Base-by-base conservation (phyloP, 2,797 vertebrate genomes). In the Petrocephalus sullivani region DNA sequence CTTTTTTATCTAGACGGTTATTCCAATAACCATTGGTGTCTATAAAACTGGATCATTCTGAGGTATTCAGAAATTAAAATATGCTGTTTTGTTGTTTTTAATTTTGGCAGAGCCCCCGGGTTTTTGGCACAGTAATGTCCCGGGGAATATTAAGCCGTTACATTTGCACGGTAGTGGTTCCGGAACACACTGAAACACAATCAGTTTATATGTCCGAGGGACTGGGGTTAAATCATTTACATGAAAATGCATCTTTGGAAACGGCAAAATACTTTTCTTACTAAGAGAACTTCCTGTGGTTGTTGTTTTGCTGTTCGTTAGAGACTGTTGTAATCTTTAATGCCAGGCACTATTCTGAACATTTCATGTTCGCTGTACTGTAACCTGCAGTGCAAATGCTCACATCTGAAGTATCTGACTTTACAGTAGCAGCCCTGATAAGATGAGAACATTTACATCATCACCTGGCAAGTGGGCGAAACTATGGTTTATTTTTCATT, bases 41-140 rank as follows among this genome's bases (percentile, higher is more conserved):
- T 49, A 49, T 49, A 41, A 49, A 81, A 81, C 75, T 81, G 75
- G 75, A 81, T 81, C 75, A 81, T 81, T 81, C 41, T 81, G 75
- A 81, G 75, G 37, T 46, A 41, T 78, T 78, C 71, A 0, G 41
- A 81, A 49, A 81, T 81, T 81, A 49, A 41, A 41, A 46, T n/a
- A 41, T 49, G 37, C 41, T 19, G 16, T 81, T 81, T 81, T 81
- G 16, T 81, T 81, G 2, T 81, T 81, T 49, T 81, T 49, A n/a
- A 41, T 49, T 81, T 81, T 81, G 41, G 75, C 41, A n/a, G 37
- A 8, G 14, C 67, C n/a, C 71, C 71, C 16, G 46, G 6, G 6
- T 49, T 78, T 78, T 78, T 78, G 71, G 71, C 14, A 78, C 71
- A 78, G 2, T 12, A 71, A 37, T 71, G 33, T 71, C 64, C 28